Base-by-base conservation (phyloP, 92 coral and sea anemone species). In the Meandrina meandrites region DNA sequence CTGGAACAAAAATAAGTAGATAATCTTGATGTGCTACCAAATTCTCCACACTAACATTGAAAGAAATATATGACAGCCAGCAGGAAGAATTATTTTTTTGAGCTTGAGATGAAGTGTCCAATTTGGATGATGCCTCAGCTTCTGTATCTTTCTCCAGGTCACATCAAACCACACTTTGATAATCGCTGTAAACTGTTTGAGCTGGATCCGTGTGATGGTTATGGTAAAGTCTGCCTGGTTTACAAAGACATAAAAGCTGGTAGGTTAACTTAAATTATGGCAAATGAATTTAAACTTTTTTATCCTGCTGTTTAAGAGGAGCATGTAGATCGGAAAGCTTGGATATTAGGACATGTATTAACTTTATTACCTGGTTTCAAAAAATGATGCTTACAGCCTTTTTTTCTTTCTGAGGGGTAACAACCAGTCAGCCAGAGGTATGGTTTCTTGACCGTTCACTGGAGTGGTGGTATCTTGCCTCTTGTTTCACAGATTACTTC, bases 371-470 rank as follows among this genome's bases (percentile, higher is more conserved):
- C 53, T 48, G 53, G 53, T 48, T 32, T 58, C 37, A 24, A 22
- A 60, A 60, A 51, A 6, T 19, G 28, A 73, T 21, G 14, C 78
- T 22, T 12, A 8, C 48, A 8, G 27, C 27, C 45, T 19, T 73
- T 34, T 37, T 32, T 53, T 22, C 16, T 37, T 36, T 47, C n/a
- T 56, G 73, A 93, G 98, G 99, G 37, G 97, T 97, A 21, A 95
- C 99, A 21, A 90, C 92, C 21, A 85, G 96, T 70, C 93, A 89
- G 56, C 99, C 99, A 48, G 99, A 97, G 85, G 87, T 97, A 30
- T 97, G 99, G 99, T 92, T 95, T 60, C 87, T 97, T 75, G 98
- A 95, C 79, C 96, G 98, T 80, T 91, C 97, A 24, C 81, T 97
- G 92, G 92, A 96, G 24, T 97, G 99, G 99, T 82, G 92, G 21